Evolutionary conservation across 2,888 invertebrate genomes (phyloP).

Genomic region (Troides aeacus): DNA sequence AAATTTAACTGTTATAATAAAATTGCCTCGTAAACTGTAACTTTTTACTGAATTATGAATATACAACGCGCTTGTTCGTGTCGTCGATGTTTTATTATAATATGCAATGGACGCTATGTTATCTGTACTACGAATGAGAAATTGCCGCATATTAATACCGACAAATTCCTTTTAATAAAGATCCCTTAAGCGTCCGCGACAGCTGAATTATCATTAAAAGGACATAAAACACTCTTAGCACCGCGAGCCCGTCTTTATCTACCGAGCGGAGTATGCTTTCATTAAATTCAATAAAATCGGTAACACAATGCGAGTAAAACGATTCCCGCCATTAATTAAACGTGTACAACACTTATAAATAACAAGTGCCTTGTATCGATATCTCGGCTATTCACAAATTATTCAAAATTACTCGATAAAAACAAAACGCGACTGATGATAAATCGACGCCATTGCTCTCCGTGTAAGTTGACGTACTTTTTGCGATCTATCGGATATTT

Average conservation of each 20-base stretch:
- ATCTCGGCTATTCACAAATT: constrained; percentile 65
- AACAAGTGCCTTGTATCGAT: constrained; percentile 52
- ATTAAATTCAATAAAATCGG: constrained; percentile 47
- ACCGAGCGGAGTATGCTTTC: constrained; percentile 36
- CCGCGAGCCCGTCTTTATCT: constrained; percentile 32
- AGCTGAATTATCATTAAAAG: constrained; percentile 45
- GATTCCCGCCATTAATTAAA: constrained; percentile 61
- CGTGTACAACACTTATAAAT: constrained; percentile 60
- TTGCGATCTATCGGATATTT: constrained; percentile 32
- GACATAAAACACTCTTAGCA: constrained; percentile 45
- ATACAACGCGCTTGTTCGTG: background rate
- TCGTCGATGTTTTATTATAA: background rate
- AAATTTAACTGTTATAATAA: background rate
- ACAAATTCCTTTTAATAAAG: constrained; percentile 28
- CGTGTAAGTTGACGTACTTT: constrained; percentile 41
- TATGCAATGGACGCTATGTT: background rate
- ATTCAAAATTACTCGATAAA: constrained; percentile 63
- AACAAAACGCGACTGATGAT: constrained; percentile 57
- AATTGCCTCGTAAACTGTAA: background rate
- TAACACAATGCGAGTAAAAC: constrained; percentile 48
- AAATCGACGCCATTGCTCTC: constrained; percentile 57
- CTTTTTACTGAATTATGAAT: background rate
- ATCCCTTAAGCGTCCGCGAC: constrained; percentile 22
- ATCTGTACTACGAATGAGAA: constrained; percentile 3
- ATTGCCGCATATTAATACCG: constrained; percentile 15